Evolutionary conservation across 1,140 invertebrate species (phyloP).

Genomic region (Bombus impatiens): DNA sequence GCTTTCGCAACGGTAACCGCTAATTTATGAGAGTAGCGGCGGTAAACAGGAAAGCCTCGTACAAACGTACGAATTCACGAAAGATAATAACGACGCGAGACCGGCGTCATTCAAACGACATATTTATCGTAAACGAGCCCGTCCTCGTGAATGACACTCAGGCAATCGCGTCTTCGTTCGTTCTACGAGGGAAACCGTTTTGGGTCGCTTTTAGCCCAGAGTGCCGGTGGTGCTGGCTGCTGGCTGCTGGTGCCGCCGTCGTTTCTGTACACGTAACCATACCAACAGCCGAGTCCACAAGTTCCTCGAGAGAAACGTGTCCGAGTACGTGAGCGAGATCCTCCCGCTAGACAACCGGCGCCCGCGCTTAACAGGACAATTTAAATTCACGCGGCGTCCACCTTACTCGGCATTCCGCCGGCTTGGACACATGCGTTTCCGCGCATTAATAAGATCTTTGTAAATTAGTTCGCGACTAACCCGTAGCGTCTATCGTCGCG

Average conservation of each 20-base stretch:
- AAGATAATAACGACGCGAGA: slow-evolving; percentile 14
- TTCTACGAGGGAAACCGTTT: slow-evolving; percentile 31
- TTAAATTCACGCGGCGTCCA: slow-evolving; percentile 76
- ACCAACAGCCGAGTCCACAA: slow-evolving; percentile 64
- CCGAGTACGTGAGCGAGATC: slow-evolving; percentile 76
- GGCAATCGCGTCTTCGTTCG: not conserved
- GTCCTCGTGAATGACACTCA: slow-evolving; percentile 55
- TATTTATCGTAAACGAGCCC: slow-evolving; percentile 57
- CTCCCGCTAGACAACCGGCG: slow-evolving; percentile 75
- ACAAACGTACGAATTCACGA: not conserved
- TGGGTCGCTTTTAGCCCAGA: slow-evolving; percentile 30
- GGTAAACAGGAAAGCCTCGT: not conserved
- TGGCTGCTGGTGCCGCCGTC: slow-evolving; percentile 12
- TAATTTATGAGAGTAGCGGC: not conserved
- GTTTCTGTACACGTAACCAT: slow-evolving; percentile 56
- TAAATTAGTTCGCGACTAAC: slow-evolving; percentile 66
- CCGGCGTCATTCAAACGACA: slow-evolving; percentile 30
- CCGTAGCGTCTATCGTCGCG: slow-evolving; percentile 5
- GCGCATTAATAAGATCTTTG: slow-evolving; percentile 69
- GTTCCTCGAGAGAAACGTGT: slow-evolving; percentile 68
- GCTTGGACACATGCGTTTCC: slow-evolving; percentile 60
- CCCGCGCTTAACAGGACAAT: slow-evolving; percentile 75
- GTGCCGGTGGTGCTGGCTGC: slow-evolving; percentile 29
- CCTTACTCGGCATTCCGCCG: slow-evolving; percentile 52
- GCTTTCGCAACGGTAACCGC: not conserved